Evolutionary conservation across 2,797 vertebrate species (phyloP), one percentile per base, ranked within the genome.

Genomic region (Echeneis naucrates): DNA sequence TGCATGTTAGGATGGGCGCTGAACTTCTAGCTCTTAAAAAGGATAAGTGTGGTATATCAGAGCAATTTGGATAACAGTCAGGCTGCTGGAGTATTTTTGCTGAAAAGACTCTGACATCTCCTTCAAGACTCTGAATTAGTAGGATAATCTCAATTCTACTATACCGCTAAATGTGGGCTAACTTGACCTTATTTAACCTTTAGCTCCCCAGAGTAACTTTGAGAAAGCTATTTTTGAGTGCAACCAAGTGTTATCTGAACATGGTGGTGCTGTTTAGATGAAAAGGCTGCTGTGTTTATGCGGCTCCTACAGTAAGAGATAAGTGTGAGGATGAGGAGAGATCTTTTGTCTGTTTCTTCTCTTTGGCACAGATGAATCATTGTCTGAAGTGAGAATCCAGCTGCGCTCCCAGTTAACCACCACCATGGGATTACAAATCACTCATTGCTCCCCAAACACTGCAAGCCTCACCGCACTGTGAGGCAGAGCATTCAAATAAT

Each of bases 321-420:
- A 21, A 40, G 59, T n/a, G n/a, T n/a, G 53, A 66, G 33, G 63
- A 47, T 50, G 53, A 66, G 33, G 63, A 44, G 50, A 56, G n/a
- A 63, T 74, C 23, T 74, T 77, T 70, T 62, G 23, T 75, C 58
- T 69, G 58, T 68, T 75, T 75, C 61, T 63, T 55, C 60, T 75
- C 78, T 74, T 83, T 81, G 75, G 66, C 14, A 16, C 55, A 70
- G 72, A 85, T 85, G 75, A 81, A 81, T 86, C 78, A 81, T 74
- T 40, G 21, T 80, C 64, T 79, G 70, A 84, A 82, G 63, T 63
- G 65, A 73, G 70, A 63, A 65, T 82, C 42, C 51, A 27, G 40
- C 64, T 48, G 53, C 14, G 5, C 68, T 77, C 76, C 61, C 61
- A 54, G 33, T 80, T 84, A 78, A 87, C 78, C 38, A 45, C 60